phyloP scores from a whole-genome alignment of 2,888 invertebrate genomes.

The Archaeoteleia sp. region DNA sequence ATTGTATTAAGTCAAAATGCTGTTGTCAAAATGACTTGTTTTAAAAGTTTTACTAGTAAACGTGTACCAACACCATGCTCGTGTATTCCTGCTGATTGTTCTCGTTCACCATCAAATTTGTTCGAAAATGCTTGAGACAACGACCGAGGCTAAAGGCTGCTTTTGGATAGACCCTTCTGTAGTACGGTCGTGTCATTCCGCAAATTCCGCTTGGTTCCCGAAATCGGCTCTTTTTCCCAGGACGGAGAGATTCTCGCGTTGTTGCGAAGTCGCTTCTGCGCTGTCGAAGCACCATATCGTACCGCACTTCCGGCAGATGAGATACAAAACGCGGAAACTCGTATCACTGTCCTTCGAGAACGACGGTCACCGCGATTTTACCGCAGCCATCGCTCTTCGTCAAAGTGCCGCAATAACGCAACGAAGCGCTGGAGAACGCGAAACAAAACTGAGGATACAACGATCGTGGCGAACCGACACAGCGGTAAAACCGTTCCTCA shows the following conservation, averaged over 20 bases:
- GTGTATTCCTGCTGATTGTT: not conserved
- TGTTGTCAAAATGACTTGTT: too few relatives aligned
- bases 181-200: not conserved
- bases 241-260: too few relatives aligned
- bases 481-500: slow-evolving; percentile 37
- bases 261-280: too few relatives aligned
- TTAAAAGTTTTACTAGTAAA: too few relatives aligned
- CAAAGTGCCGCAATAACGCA: not conserved
- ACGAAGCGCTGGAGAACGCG: not conserved
- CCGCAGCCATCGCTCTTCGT: not conserved
- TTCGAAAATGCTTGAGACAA: slow-evolving; percentile 1
- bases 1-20: too few relatives aligned
- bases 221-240: too few relatives aligned
- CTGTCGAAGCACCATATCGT: too few relatives aligned
- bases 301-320: too few relatives aligned
- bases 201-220: too few relatives aligned
- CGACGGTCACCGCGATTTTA: too few relatives aligned
- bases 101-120: not conserved
- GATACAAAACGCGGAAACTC: too few relatives aligned
- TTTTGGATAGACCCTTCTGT: slow-evolving; percentile 19
- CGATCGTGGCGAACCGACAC: slow-evolving; percentile 9
- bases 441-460: not conserved
- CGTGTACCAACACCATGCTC: slow-evolving; percentile 12
- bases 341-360: too few relatives aligned
- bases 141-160: slow-evolving; percentile 7